phyloP scores from a whole-genome alignment of 1,140 invertebrate species.

The Sitobion miscanthi region DNA sequence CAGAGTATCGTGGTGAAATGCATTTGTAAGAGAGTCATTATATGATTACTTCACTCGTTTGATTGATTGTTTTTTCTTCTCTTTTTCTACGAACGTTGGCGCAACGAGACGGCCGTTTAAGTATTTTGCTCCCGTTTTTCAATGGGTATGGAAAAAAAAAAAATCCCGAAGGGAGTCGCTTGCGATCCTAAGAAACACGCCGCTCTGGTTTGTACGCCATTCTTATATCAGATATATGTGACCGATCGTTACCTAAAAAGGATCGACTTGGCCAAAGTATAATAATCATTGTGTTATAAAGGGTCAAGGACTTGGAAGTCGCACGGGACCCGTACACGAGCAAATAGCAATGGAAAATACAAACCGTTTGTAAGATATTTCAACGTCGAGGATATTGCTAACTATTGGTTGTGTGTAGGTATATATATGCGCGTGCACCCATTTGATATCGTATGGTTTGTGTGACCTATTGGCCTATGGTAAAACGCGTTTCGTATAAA shows the following conservation, averaged over 20 bases:
- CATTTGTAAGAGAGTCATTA: not conserved
- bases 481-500: slow-evolving; percentile 14
- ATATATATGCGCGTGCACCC: not conserved
- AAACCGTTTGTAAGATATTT: slow-evolving; percentile 2
- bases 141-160: not conserved
- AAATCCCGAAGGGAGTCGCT: not conserved
- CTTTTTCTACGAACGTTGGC: not conserved
- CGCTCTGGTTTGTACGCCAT: not conserved
- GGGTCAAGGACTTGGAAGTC: slow-evolving; percentile 30
- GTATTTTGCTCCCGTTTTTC: not conserved
- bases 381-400: not conserved
- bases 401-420: not conserved
- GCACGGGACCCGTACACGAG: not conserved
- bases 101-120: not conserved
- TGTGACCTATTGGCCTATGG: slow-evolving; percentile 7
- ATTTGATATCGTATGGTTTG: not conserved
- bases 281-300: slow-evolving; percentile 16
- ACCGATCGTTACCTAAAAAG: slow-evolving; percentile 49
- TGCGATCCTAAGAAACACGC: not conserved
- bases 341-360: not conserved
- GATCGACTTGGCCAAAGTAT: slow-evolving; percentile 22
- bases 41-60: not conserved
- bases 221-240: not conserved
- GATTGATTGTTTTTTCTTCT: slow-evolving; percentile 23
- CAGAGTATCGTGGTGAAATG: not conserved